These are phyloP conservation scores for Lycodopsis pacificus DNA, from an alignment of 2,797 vertebrate species.

Conservation along the genomic window DNA sequence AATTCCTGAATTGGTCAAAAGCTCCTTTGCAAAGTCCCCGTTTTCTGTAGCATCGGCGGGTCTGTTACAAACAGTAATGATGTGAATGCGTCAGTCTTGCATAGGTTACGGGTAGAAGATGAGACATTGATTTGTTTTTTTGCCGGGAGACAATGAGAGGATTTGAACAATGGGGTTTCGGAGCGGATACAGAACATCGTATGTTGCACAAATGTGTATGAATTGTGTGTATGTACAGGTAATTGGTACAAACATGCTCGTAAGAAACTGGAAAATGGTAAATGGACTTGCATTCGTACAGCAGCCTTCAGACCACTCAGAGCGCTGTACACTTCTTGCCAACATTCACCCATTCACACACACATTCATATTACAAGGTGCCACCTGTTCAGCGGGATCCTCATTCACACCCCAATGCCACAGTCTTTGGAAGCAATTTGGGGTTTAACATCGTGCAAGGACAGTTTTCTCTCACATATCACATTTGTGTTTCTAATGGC, in stretches of 20 bases:
- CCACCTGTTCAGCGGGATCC: not conserved
- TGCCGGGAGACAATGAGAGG: slow-evolving; percentile 28
- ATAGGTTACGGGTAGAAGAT: slow-evolving; percentile 16
- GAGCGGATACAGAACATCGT: not conserved
- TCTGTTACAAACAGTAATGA: slow-evolving; percentile 49
- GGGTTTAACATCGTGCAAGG: too few species aligned
- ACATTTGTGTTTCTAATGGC: not conserved
- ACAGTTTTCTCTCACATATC: not conserved
- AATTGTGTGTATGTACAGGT: not conserved
- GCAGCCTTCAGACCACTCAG: not conserved
- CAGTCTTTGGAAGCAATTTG: not conserved
- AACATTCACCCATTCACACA: not conserved
- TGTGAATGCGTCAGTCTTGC: slow-evolving; percentile 21
- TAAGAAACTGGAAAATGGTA: not conserved
- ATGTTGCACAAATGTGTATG: not conserved
- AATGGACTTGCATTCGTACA: too few species aligned
- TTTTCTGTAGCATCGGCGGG: slow-evolving; percentile 4
- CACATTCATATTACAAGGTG: not conserved
- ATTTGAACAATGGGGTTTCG: not conserved
- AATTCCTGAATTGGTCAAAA: slow-evolving; percentile 32
- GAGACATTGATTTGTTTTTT: slow-evolving; percentile 35
- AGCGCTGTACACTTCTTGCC: not conserved
- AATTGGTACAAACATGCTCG: not conserved
- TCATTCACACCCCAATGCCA: not conserved
- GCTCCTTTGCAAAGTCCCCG: slow-evolving; percentile 9